Base-by-base conservation (phyloP, 2,888 invertebrate species). In the Sympetrum striolatum region DNA sequence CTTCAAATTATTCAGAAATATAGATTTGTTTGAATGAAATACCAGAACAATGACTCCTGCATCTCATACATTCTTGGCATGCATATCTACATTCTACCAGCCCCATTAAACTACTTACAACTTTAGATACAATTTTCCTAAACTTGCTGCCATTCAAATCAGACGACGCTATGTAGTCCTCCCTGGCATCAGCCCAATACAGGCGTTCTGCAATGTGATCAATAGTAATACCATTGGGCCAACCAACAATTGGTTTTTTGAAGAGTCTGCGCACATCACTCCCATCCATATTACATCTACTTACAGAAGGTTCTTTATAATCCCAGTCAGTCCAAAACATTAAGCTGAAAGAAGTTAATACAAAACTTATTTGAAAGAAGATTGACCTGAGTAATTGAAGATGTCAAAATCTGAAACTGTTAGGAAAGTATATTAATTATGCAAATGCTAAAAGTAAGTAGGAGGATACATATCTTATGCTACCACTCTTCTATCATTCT, bases 261-360 rank as follows among this genome's bases (percentile, higher is more conserved):
- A 97, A 96, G 90, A 97, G 93, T 91, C 94, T 95, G 92, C 95
- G 95, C 0, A 96, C 95, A 91, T 97, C 95, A 0, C 95, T 95
- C 0, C 98, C 98, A 93, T 98, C 98, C 91, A 98, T 94, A 93
- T 97, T 96, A 0, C 98, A 96, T 90, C 97, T 95, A 10, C 96
- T 97, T 12, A 98, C 96, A 0, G 97, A 96, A 0, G 98, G 97
- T 92, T 95, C 95, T 25, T 95, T 95, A 4, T 95, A 95, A 8
- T 97, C 97, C 98, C 98, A 98, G 93, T 98, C 98, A 0, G 98
- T 97, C 97, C 98, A 98, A 93, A 97, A 98, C 93, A 97, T 94
- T 91, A 93, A 94, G n/a, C 95, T 95, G 91, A 6, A 92, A 25
- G 92, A 91, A 58, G 48, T 80, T 79, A 15, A 48, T 48, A 90